Evolutionary conservation across 2,888 invertebrate species (phyloP), one percentile per base, ranked within the genome.

Genomic region (Cremastinae sp.): DNA sequence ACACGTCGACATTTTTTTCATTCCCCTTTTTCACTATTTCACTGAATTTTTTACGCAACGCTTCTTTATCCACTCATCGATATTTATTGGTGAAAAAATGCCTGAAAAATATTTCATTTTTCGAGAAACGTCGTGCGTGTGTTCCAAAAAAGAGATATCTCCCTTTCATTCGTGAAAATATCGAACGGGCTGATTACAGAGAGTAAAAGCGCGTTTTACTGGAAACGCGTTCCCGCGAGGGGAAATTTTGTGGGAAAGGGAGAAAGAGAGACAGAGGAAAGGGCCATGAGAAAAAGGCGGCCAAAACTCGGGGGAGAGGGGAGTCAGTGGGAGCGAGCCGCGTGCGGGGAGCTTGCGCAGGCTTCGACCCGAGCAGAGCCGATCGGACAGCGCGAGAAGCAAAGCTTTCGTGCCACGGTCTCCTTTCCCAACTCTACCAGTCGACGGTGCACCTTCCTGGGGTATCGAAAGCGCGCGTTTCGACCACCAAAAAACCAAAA

Each of bases 331-430:
- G n/a, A n/a, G n/a, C n/a, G n/a, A n/a, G n/a, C n/a, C n/a, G 74
- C 76, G 80, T 78, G 80, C 74, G 81, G 81, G 74, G 86, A 87
- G 87, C 84, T 86, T 87, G 88, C 88, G 88, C 88, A 84, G 87
- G 84, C 82, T 87, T 87, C 87, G 86, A 86, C 86, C 87, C 85
- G 80, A 79, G 81, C 84, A 82, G 83, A 43, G 70, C 79, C 78
- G 76, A 81, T 85, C 84, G 84, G 78, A 84, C 85, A 76, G 68
- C 75, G 56, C 41, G 70, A 71, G 65, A 47, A 41, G 73, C 82
- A 79, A 83, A 83, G 82, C 76, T 79, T 78, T 81, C 77, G 78
- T 78, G 75, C 72, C 70, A 54, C 61, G 79, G 74, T 81, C 79
- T 82, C 81, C 75, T 73, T 76, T 80, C 78, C 75, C 76, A 82